Evolutionary conservation across 1,140 invertebrate genomes (phyloP).

Genomic region (Delia radicum): DNA sequence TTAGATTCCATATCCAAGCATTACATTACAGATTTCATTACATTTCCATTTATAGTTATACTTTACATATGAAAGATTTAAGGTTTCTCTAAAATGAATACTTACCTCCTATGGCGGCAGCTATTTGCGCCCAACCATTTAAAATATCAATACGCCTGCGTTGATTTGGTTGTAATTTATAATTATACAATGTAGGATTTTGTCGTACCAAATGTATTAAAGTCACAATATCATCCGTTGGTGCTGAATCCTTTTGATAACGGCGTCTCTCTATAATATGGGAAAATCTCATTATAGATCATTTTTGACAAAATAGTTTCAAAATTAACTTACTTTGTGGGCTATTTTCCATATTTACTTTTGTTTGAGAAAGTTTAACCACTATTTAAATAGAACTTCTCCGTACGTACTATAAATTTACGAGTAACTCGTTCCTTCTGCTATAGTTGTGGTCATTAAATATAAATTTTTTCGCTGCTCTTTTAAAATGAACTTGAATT

Average conservation of each 20-base stretch:
- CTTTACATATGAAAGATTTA: not conserved
- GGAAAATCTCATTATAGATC: not conserved
- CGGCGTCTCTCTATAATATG: constrained; percentile 46
- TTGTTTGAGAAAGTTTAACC: not conserved
- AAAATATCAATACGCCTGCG: constrained; percentile 46
- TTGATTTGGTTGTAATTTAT: constrained; percentile 50
- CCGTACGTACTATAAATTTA: not conserved
- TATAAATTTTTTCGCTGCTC: not conserved
- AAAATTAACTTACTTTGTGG: not conserved
- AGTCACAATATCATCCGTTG: constrained; percentile 47
- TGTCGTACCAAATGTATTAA: constrained; percentile 50
- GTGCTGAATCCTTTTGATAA: constrained; percentile 52
- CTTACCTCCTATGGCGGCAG: constrained; percentile 50
- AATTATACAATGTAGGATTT: constrained; percentile 52
- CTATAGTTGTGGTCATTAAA: not conserved
- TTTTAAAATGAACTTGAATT: not conserved
- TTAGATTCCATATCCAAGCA: too few species aligned
- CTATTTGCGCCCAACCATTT: constrained; percentile 47
- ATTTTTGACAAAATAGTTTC: not conserved
- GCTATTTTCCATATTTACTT: not conserved
- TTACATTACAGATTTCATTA: too few species aligned
- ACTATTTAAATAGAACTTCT: not conserved
- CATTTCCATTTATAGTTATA: not conserved
- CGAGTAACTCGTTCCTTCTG: not conserved
- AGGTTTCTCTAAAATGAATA: not conserved